phyloP scores from a whole-genome alignment of 2,888 invertebrate species.

The Celastrina argiolus region DNA sequence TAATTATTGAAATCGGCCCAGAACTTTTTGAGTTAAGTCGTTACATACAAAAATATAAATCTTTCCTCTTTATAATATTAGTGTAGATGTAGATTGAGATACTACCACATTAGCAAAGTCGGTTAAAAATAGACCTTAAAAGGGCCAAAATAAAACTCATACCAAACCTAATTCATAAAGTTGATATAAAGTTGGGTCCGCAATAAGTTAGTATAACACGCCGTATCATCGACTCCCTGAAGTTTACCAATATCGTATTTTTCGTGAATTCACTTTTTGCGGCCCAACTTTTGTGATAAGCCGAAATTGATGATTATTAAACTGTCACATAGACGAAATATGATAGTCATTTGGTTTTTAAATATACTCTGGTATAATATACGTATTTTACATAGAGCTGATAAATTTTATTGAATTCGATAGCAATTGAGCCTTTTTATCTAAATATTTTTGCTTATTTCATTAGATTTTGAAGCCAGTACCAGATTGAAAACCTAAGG shows the following conservation, averaged over 20 bases:
- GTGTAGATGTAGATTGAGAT: no score
- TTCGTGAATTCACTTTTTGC: constrained; percentile 16
- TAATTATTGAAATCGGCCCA: no score
- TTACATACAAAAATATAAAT: no score
- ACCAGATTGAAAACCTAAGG: no score
- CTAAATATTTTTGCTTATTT: no score
- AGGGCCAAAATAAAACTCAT: neutral
- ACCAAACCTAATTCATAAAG: neutral
- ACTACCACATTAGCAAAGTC: no score
- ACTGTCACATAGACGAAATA: constrained; percentile 11
- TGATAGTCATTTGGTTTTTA: neutral
- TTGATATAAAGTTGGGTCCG: neutral
- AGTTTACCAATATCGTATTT: constrained; percentile 20
- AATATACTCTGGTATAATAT: neutral
- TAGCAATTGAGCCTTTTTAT: no score
- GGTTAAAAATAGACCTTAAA: constrained; percentile 1
- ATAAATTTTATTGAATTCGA: neutral
- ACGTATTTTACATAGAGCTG: neutral
- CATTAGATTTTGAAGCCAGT: no score
- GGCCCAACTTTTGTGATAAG: constrained; percentile 14
- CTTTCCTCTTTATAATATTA: no score
- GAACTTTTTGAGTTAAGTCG: no score
- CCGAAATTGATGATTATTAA: constrained; percentile 17
- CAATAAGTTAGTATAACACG: constrained; percentile 3
- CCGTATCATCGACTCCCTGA: neutral